Conservation (phyloP, 1,140 invertebrate species). For the Anastrepha ludens region DNA sequence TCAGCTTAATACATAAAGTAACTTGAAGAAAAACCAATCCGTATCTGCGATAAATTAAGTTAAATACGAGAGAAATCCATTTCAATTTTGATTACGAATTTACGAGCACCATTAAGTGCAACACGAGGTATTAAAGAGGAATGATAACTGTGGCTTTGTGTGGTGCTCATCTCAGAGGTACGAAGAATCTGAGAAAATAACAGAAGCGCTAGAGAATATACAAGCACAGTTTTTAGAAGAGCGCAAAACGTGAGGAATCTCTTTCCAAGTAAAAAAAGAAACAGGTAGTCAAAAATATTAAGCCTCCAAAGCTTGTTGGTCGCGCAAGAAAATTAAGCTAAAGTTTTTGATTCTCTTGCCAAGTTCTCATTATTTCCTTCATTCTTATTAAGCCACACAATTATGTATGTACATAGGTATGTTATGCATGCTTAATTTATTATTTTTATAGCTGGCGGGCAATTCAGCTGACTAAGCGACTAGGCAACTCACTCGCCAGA, state of each 20-base stretch:
- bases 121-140: not conserved
- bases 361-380: not conserved
- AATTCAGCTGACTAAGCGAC: not conserved
- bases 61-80: conserved; percentile 48
- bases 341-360: too few relatives aligned
- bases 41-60: conserved; percentile 24
- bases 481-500: not conserved
- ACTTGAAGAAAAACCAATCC: not conserved
- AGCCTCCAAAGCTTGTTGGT: not conserved
- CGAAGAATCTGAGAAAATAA: too few relatives aligned
- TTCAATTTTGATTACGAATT: conserved; percentile 52
- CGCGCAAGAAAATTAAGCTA: not conserved
- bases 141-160: too few relatives aligned
- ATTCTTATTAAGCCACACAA: not conserved
- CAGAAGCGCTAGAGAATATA: too few relatives aligned
- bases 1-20: not conserved
- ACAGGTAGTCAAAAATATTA: not conserved
- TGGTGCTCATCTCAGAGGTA: too few relatives aligned
- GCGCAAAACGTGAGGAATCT: not conserved
- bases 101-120: conserved; percentile 47
- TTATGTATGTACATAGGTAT: not conserved
- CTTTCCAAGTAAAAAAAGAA: not conserved
- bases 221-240: too few relatives aligned
- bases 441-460: not conserved
- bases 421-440: not conserved